A percentile compares a stretch with the other conserved stretches of the same genome.
Conservation (phyloP, 2,113 vertebrate genomes). For the Triplophysa siluroides region DNA sequence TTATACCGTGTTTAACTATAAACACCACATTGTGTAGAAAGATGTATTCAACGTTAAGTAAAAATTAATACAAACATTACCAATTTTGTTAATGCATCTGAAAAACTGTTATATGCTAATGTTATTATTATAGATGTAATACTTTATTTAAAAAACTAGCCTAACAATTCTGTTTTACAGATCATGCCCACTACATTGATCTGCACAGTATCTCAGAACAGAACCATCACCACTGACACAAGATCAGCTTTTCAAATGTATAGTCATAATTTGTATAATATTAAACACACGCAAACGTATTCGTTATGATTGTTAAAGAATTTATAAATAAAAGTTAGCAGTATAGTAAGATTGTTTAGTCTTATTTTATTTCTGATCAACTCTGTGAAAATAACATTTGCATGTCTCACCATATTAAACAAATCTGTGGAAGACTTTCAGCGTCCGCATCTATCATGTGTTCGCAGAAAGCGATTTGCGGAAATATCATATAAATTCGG, state of each 20-base stretch:
- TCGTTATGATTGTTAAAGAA: not conserved
- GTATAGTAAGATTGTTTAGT: not conserved
- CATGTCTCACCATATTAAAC: conserved; percentile 1
- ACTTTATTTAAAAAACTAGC: too few species aligned
- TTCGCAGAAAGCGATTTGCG: not conserved
- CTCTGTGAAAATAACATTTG: not conserved
- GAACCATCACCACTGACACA: not conserved
- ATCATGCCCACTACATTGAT: not conserved
- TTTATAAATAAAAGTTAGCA: not conserved
- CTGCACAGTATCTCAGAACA: not conserved
- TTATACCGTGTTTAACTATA: conserved; percentile 5
- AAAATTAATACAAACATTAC: not conserved
- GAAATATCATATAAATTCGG: not conserved
- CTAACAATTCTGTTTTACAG: too few species aligned
- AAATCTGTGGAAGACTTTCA: not conserved
- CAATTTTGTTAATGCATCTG: not conserved
- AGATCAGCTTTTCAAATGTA: not conserved
- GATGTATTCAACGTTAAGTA: not conserved
- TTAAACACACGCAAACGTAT: too few species aligned
- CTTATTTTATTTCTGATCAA: not conserved
- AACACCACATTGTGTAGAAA: not conserved
- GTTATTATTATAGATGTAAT: too few species aligned
- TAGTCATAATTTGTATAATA: not conserved
- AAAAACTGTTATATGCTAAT: not conserved
- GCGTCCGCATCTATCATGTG: not conserved